A percentile compares a stretch with the other conserved stretches of the same genome.
These are phyloP conservation scores for Aspidiotus rigidus DNA, from an alignment of 2,888 invertebrate genomes.

Conservation along the genomic window DNA sequence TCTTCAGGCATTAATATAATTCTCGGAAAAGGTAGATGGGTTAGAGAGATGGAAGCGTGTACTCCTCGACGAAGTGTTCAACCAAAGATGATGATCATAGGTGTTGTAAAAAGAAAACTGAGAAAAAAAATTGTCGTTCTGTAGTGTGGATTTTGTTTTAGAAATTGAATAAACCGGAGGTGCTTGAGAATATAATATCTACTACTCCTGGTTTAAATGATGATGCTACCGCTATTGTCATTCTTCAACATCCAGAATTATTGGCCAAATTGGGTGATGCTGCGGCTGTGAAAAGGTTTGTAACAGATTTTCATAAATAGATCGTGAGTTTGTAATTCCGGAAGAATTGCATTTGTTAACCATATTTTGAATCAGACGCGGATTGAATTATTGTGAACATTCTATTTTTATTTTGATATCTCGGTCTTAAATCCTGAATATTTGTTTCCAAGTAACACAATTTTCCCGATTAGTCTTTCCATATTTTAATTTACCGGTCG, in stretches of 20 bases:
- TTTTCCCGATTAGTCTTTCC: too few species aligned
- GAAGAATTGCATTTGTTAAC: neutral
- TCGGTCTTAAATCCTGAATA: too few species aligned
- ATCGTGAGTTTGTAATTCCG: neutral
- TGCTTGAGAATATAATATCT: slow-evolving; percentile 19
- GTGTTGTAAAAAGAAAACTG: neutral
- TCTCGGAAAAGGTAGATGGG: too few species aligned
- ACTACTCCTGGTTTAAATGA: slow-evolving; percentile 19
- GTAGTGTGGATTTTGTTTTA: neutral
- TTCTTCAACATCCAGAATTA: slow-evolving; percentile 34
- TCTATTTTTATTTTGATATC: too few species aligned
- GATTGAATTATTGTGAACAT: too few species aligned
- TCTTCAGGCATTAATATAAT: neutral
- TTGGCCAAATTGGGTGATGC: slow-evolving; percentile 27
- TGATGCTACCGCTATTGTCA: slow-evolving; percentile 33
- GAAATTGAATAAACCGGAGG: slow-evolving; percentile 28
- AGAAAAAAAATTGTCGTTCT: neutral
- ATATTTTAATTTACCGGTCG: too few species aligned
- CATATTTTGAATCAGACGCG: too few species aligned
- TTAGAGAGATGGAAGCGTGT: too few species aligned
- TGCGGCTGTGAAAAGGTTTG: slow-evolving; percentile 23
- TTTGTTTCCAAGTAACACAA: too few species aligned
- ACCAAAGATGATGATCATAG: neutral
- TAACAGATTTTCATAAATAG: too few species aligned
- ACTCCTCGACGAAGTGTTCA: too few species aligned